Conservation (phyloP, 2,113 vertebrate genomes). For the Agapornis roseicollis region DNA sequence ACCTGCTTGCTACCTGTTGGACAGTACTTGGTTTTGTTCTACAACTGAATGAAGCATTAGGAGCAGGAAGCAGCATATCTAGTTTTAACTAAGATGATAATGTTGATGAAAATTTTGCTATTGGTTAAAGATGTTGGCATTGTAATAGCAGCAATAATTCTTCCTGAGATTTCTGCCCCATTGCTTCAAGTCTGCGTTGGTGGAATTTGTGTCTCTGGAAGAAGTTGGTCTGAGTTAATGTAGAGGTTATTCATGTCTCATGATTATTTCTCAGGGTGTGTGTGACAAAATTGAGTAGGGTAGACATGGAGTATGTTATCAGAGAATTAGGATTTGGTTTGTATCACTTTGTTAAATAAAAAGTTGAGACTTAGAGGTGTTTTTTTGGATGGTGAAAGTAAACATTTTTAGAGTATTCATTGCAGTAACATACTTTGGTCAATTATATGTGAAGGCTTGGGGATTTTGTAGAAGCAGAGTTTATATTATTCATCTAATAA, state of each 20-base stretch:
- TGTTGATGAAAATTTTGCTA: too few relatives aligned
- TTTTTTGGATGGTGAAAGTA: neutral
- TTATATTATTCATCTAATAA: constrained; percentile 4
- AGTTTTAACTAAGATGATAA: neutral
- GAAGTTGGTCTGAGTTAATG: neutral
- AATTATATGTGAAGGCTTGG: neutral
- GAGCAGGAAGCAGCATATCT: neutral
- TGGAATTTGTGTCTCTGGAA: neutral
- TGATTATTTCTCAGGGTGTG: neutral
- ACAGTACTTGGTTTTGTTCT: neutral
- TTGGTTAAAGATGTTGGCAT: neutral
- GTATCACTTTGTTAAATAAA: neutral
- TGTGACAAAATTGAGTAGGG: neutral
- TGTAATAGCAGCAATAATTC: neutral
- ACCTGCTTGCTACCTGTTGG: neutral
- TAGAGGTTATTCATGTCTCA: neutral
- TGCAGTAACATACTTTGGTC: neutral
- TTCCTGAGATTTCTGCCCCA: neutral
- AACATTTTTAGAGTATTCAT: neutral
- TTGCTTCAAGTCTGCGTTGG: neutral
- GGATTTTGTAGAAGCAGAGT: neutral
- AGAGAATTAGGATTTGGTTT: neutral
- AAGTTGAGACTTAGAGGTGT: neutral
- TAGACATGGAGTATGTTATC: accelerated
- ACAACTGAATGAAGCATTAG: accelerated